Evolutionary conservation across 2,797 vertebrate genomes (phyloP), one percentile per base, ranked within the genome.

Genomic region (Tauraco hartlaubi): DNA sequence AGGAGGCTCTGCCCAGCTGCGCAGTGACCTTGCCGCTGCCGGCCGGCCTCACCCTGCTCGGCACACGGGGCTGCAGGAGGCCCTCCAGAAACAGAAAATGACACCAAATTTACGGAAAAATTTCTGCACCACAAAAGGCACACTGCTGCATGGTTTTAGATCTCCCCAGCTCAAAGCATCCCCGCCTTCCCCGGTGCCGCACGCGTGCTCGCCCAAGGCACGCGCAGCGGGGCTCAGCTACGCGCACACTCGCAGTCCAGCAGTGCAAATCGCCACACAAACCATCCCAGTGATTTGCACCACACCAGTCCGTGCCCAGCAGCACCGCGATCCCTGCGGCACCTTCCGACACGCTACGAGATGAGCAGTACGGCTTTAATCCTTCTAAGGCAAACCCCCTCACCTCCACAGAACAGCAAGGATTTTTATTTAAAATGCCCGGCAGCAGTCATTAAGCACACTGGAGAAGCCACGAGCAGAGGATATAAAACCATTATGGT

Each of bases 1-100:
- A 96, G 88, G 52, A 64, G 88, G 44, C 39, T 88, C 84, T 77
- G 43, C 37, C 91, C 96, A 96, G 96, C 96, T 95, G 95, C 78
- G 2, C 1, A 0, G 54, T 92, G 95, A 93, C 96, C 96, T 96
- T 96, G 95, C 61, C 78, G 94, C 93, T 72, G 85, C 71, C 1
- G 2, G 11, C 76, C 12, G 0, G 75, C 89, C 77, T 84, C 89
- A 35, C 69, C 84, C 78, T 33, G 72, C 78, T 9, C 21, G 12
- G 55, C 66, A 39, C 91, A 17, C 1, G 2, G 93, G 84, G 85
- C 82, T 74, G 82, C 69, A 15, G 43, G 63, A 84, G 48, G 86
- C 85, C 64, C 72, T 82, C 52, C 61, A 3, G 0, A 7, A 82
- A 51, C 79, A 90, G 12, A 80, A 48, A 90, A 22, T 1, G 15